Base-by-base conservation (phyloP, 2,113 vertebrate species). In the Periophthalmus modestus region DNA sequence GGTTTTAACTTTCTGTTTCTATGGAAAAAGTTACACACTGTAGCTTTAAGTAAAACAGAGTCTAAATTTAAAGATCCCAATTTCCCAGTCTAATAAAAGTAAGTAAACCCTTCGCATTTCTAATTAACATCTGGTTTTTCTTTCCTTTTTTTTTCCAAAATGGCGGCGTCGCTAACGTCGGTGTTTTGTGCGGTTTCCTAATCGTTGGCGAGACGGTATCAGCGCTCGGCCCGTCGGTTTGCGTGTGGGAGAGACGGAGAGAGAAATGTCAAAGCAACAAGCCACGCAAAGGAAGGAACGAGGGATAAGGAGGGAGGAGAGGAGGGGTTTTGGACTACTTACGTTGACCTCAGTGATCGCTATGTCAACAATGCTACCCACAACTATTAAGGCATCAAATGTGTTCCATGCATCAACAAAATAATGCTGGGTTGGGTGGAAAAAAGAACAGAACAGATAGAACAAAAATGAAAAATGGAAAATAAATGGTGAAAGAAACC, bases 381-480 rank as follows among this genome's bases (percentile, higher is more conserved):
- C 97, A 96, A 99, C 97, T 97, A 99, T 98, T 94, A 99, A 96
- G 95, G 97, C 97, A 94, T 99, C 97, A 97, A 99, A 99, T 93
- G 97, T 98, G 95, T 99, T 99, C 97, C 97, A 99, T 98, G 97
- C 97, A 98, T 99, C 97, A 96, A 97, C 96, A 97, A 99, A 99
- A 98, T 98, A 99, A 97, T 99, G 97, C 98, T 99, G 96, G 95
- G 94, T 95, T 92, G 93, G 92, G 86, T 78, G 83, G 93, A 92
- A 75, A 85, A 77, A 83, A 85, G 86, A 87, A 74, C 88, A 79
- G 28, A 34, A 82, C 88, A 75, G 74, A 81, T 75, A 86, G 93
- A 95, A 94, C n/a, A 91, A 96, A 95, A 95, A 95, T 95, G 93
- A 93, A 95, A 96, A 89, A 90, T 94, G 93, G 19, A 55, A 55